Conservation (phyloP, 2,113 vertebrate genomes). For the Pomatostomus ruficeps region DNA sequence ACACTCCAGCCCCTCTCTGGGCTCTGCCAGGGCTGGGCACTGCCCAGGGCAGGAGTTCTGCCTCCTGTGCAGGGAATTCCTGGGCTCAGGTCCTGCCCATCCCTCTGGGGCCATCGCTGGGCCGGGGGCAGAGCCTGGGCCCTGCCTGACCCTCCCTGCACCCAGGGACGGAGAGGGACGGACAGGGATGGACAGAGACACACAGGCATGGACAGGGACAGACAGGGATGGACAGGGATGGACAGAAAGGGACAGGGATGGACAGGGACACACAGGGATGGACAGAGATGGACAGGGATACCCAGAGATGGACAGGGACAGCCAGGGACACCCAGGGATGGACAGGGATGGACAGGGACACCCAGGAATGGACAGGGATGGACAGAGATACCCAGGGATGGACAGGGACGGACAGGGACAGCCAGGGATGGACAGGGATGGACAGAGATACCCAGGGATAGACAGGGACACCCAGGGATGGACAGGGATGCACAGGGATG, state of each 20-base stretch:
- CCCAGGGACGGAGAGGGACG: no score
- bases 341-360: not conserved
- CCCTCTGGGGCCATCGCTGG: not conserved
- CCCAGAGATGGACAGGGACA: no score
- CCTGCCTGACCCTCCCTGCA: not conserved
- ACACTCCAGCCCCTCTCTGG: not conserved
- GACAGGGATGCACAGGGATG: not conserved
- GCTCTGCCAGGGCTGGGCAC: not conserved
- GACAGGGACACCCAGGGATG: no score
- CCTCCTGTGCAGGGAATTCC: not conserved
- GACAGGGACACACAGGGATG: not conserved
- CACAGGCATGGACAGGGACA: not conserved
- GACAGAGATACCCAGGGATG: no score
- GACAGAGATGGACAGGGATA: no score
- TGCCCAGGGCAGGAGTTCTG: not conserved
- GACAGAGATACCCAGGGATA: no score
- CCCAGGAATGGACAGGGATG: accelerated
- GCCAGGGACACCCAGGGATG: not conserved
- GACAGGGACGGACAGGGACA: no score
- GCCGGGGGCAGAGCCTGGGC: not conserved
- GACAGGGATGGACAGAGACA: no score
- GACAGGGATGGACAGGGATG: not conserved
- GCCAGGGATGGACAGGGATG: no score
- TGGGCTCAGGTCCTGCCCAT: accelerated
- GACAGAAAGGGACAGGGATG: not conserved